Evolutionary conservation across 2,113 vertebrate genomes (phyloP).

Genomic region (Chaetops frenatus): DNA sequence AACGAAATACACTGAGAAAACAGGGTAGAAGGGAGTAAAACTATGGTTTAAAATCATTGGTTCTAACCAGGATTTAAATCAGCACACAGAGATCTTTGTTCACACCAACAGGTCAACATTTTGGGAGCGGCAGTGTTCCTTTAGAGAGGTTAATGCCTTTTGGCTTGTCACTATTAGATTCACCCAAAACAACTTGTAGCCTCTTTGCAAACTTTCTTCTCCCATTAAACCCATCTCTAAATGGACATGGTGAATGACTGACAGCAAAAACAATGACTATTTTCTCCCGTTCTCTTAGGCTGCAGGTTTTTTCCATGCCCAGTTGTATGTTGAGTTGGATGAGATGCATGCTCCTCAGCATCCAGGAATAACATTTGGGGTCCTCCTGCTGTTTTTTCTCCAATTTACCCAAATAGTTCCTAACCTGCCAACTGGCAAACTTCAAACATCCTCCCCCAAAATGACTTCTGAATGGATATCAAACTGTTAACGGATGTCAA

Average conservation of each 20-base stretch:
- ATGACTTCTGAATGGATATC: background rate
- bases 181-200: background rate
- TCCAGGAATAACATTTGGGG: background rate
- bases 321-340: background rate
- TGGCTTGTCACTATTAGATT: background rate
- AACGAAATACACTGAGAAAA: background rate
- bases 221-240: background rate
- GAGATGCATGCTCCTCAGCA: background rate
- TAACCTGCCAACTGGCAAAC: background rate
- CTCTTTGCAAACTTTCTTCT: background rate
- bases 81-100: background rate
- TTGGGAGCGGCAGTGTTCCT: background rate
- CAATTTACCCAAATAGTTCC: background rate
- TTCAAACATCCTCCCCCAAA: background rate
- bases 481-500: background rate
- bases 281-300: background rate
- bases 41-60: fast-evolving
- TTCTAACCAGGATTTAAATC: background rate
- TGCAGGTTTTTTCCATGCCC: background rate
- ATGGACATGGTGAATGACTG: background rate
- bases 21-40: background rate
- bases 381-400: background rate
- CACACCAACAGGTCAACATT: background rate
- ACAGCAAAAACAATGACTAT: background rate
- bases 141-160: background rate